phyloP scores from a whole-genome alignment of 2,797 vertebrate species.

The Sitta carolinensis region DNA sequence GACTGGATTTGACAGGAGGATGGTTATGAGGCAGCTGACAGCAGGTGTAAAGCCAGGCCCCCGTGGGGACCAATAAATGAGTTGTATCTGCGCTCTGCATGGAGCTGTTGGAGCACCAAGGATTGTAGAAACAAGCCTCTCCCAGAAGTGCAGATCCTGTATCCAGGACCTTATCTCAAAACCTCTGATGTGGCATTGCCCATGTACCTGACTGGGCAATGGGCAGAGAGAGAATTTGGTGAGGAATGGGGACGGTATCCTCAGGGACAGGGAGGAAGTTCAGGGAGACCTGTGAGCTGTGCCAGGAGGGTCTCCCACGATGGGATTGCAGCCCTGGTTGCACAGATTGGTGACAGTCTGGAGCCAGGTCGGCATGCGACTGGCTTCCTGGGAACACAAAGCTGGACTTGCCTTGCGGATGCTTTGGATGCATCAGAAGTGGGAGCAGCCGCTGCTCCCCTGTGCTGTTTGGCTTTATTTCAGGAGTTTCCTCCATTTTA shows the following conservation, averaged over 20 bases:
- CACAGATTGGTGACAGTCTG: rapidly evolving
- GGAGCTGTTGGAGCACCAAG: background rate
- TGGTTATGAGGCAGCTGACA: background rate
- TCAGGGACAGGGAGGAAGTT: background rate
- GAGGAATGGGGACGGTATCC: background rate
- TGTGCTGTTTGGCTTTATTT: background rate
- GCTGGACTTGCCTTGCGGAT: background rate
- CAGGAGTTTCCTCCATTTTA: background rate
- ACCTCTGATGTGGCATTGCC: background rate
- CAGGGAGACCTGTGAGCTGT: background rate
- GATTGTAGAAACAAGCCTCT: background rate
- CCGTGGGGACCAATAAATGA: background rate
- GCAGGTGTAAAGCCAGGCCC: background rate
- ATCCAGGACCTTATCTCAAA: background rate
- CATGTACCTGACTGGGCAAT: rapidly evolving
- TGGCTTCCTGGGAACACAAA: background rate
- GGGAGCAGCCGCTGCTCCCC: background rate
- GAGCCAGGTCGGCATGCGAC: too few relatives aligned
- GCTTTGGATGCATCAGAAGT: background rate
- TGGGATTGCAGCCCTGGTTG: background rate
- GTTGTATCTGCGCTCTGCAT: background rate
- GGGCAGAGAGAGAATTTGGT: background rate
- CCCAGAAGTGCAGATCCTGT: background rate
- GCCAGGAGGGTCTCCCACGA: background rate
- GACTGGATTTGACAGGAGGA: background rate